Evolutionary conservation across 2,888 invertebrate species (phyloP).

Genomic region (Hydrotaea cyrtoneurina): DNA sequence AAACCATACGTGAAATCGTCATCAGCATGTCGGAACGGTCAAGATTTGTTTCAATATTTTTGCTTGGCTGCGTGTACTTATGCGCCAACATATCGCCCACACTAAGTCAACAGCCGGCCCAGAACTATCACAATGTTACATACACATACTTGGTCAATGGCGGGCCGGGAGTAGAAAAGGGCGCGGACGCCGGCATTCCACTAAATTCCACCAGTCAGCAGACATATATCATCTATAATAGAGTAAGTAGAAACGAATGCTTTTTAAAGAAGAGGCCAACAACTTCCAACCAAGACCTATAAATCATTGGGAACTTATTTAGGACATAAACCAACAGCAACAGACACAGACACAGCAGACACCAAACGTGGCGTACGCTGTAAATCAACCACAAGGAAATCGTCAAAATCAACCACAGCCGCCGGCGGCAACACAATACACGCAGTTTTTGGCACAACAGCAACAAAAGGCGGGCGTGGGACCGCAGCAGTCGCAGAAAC

Average conservation of each 20-base stretch:
- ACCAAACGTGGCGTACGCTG: slow-evolving; percentile 39
- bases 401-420: slow-evolving; percentile 44
- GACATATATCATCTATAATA: slow-evolving; percentile 63
- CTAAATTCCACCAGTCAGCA: slow-evolving; percentile 46
- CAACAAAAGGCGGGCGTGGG: too few relatives aligned
- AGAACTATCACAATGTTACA: neutral
- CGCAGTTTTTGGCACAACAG: slow-evolving; percentile 45
- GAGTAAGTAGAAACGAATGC: slow-evolving; percentile 25
- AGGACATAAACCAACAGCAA: slow-evolving; percentile 39
- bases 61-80: neutral
- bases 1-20: neutral
- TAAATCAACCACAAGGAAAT: slow-evolving; percentile 62
- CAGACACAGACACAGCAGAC: neutral
- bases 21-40: neutral
- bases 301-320: slow-evolving; percentile 52
- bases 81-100: neutral
- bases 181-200: neutral
- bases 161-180: neutral
- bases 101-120: neutral
- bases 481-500: slow-evolving; percentile 51
- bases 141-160: neutral
- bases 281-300: slow-evolving; percentile 57
- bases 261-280: slow-evolving; percentile 46
- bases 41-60: neutral
- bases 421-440: slow-evolving; percentile 38